Evolutionary conservation across 2,113 vertebrate genomes (phyloP).

Genomic region (Sapayoa aenigma): DNA sequence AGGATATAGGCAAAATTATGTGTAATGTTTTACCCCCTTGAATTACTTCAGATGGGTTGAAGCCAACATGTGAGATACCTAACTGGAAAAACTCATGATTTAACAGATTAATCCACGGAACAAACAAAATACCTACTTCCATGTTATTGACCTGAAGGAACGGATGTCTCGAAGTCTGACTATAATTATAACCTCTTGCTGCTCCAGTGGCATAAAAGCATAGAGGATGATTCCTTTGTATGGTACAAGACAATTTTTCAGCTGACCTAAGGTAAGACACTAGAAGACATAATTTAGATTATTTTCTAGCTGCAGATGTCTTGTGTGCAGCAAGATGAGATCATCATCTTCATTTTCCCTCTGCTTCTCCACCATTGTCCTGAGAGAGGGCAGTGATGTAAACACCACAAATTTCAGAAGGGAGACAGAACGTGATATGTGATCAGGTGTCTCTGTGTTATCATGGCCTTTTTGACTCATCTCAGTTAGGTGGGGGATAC

Average conservation of each 20-base stretch:
- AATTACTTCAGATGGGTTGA: background rate
- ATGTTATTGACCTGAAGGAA: background rate
- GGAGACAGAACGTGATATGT: background rate
- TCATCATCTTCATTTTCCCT: background rate
- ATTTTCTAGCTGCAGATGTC: background rate
- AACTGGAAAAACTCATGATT: background rate
- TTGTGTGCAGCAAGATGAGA: background rate
- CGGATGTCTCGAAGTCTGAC: background rate
- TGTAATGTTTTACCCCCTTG: background rate
- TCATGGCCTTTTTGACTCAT: background rate
- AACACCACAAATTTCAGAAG: background rate
- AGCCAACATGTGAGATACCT: background rate
- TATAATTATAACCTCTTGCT: background rate
- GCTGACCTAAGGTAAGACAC: accelerated
- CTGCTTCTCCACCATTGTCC: background rate
- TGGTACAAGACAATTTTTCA: background rate
- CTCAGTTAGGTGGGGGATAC: background rate
- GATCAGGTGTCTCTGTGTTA: background rate
- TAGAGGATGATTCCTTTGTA: background rate
- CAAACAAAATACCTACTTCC: background rate
- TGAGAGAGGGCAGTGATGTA: background rate
- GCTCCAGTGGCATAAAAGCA: background rate
- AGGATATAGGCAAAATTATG: background rate
- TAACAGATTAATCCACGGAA: background rate
- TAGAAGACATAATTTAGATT: background rate